A percentile compares a stretch with the other conserved stretches of the same genome.
phyloP scores from a whole-genome alignment of 2,113 vertebrate species.

The Ifrita kowaldi region DNA sequence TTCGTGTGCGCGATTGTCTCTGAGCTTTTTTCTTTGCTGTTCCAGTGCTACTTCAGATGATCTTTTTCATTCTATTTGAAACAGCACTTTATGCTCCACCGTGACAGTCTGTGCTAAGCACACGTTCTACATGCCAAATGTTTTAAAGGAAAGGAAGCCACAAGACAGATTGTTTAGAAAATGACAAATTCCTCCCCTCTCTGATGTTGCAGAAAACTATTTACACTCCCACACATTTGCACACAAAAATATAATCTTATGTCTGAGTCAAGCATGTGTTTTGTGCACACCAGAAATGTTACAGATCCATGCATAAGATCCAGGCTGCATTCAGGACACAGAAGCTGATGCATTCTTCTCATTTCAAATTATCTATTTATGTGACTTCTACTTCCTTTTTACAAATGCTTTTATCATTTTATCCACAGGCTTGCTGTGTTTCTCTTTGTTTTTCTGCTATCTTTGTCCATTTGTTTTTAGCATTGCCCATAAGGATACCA shows the following conservation, averaged over 20 bases:
- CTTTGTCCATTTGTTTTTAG: slow-evolving; percentile 16
- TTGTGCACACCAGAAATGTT: background rate
- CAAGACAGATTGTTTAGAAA: background rate
- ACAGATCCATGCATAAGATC: background rate
- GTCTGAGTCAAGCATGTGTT: background rate
- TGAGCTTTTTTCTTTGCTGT: background rate
- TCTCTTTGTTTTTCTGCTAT: slow-evolving; percentile 6
- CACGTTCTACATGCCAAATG: background rate
- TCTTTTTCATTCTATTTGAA: background rate
- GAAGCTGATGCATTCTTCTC: slow-evolving; percentile 1
- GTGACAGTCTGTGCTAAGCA: background rate
- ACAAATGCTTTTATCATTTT: background rate
- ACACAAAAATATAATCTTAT: background rate
- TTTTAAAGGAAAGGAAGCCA: background rate
- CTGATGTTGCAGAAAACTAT: background rate
- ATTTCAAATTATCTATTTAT: slow-evolving; percentile 40
- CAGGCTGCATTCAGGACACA: slow-evolving; percentile 9
- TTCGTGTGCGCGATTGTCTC: background rate
- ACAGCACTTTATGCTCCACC: background rate
- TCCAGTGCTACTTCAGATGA: background rate
- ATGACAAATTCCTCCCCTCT: background rate
- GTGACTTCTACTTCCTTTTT: background rate
- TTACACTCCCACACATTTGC: background rate
- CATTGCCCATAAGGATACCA: background rate
- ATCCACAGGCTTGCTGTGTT: background rate